A percentile compares a stretch with the other conserved stretches of the same genome.
These are phyloP conservation scores for Actinia equina DNA, from an alignment of 64 coral and sea anemone species.

Conservation along the genomic window DNA sequence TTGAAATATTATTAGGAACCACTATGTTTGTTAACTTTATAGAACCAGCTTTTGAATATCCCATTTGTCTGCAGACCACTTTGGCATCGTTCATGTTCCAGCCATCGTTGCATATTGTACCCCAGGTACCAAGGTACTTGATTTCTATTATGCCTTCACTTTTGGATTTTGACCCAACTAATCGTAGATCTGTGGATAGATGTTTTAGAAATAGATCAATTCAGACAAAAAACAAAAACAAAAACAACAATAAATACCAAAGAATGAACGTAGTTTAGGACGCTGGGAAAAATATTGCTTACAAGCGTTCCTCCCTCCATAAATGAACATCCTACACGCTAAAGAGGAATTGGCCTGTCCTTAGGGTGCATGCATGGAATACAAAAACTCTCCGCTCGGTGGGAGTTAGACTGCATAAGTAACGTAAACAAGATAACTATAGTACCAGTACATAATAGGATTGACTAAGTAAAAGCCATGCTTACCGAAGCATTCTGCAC, in stretches of 20 bases:
- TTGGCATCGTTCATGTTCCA: constrained; percentile 22
- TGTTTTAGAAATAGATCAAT: not conserved
- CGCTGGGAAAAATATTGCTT: too few species aligned
- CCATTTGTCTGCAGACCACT: constrained; percentile 14
- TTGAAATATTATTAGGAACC: not conserved
- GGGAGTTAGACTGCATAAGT: too few species aligned
- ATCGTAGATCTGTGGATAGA: not conserved
- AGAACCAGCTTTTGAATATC: not conserved
- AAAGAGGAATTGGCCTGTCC: too few species aligned
- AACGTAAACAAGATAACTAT: too few species aligned
- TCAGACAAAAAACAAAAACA: not conserved
- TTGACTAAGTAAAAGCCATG: not conserved
- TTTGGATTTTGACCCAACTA: not conserved
- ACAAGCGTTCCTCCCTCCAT: too few species aligned
- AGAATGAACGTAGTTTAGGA: too few species aligned
- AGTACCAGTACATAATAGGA: not conserved
- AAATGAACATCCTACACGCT: too few species aligned
- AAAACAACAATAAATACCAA: not conserved
- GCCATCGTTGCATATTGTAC: constrained; percentile 8
- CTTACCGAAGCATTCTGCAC: constrained; percentile 22
- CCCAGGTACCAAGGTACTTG: not conserved
- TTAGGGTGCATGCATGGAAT: too few species aligned
- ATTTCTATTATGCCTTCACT: constrained; percentile 5
- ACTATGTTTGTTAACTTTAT: not conserved
- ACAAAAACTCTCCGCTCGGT: too few species aligned